Evolutionary conservation across 2,888 invertebrate species (phyloP), one percentile per base, ranked within the genome.

Genomic region (Euplagia quadripunctaria): DNA sequence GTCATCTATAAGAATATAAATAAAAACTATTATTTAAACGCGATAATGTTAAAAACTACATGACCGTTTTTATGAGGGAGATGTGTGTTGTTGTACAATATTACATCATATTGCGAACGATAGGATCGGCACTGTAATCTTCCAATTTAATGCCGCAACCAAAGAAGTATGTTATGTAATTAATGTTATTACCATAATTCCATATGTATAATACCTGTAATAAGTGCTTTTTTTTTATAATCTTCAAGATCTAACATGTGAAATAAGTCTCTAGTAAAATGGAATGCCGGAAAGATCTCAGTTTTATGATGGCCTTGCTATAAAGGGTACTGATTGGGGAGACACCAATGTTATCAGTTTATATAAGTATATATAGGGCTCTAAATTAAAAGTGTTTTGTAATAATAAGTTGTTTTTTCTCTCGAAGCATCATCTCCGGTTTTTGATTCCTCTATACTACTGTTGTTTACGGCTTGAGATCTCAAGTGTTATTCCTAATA

Each of bases 401-500:
- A 31, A 73, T 20, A 61, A 70, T 81, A 74, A 73, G 67, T 77
- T 84, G 73, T 83, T 41, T 55, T 70, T 77, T 63, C 58, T 82
- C 78, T 71, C 75, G 71, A 74, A 78, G 73, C 77, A 82, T 74
- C 52, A 74, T 83, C 71, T 66, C 73, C 71, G 63, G 75, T 64
- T 68, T 77, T 75, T 82, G 61, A 65, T 73, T 82, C 73, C 71
- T 79, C 55, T 76, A 66, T 41, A 66, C 9, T 79, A 75, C 43
- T 72, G 70, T 84, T 74, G 70, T 76, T 82, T 74, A 67, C 67
- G 64, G 70, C 81, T 83, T 82, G 83, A 69, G 83, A 85, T 82
- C 79, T 83, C 85, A 73, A 85, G 85, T 80, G 66, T 76, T 78
- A 79, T 81, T 85, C 81, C 79, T 85, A 83, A 63, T 78, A 77